These are phyloP conservation scores for Uria aalge DNA, from an alignment of 2,113 vertebrate genomes.

Conservation along the genomic window DNA sequence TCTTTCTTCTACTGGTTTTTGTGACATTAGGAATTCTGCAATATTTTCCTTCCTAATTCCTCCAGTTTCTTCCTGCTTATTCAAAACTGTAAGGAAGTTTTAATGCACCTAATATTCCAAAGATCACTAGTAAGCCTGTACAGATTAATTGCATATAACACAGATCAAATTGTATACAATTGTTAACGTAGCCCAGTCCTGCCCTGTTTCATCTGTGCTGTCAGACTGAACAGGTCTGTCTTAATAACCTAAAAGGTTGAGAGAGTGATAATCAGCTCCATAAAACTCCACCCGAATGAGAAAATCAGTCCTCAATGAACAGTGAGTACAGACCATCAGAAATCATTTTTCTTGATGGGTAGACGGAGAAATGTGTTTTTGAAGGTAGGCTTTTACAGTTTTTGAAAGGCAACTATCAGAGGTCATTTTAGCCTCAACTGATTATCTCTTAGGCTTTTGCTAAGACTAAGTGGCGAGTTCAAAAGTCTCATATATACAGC, in stretches of 20 bases:
- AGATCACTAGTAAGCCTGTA: not conserved
- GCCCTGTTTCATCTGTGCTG: not conserved
- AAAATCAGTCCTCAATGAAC: conserved; percentile 20
- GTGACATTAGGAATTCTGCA: not conserved
- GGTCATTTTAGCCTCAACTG: conserved; percentile 18
- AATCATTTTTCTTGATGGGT: conserved; percentile 39
- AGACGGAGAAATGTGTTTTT: conserved; percentile 34
- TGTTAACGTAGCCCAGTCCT: not conserved
- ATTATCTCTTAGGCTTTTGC: conserved; percentile 2
- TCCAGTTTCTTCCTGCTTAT: not conserved
- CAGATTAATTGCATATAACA: not conserved
- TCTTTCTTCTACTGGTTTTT: not conserved
- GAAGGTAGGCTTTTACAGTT: not conserved
- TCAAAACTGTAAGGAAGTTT: not conserved
- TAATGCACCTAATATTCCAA: not conserved
- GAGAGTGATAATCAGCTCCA: not conserved
- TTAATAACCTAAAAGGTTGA: not conserved
- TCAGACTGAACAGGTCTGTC: not conserved
- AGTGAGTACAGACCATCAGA: conserved; percentile 33
- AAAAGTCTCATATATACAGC: not conserved
- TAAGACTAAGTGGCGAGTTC: not conserved
- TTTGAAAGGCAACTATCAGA: conserved; percentile 44
- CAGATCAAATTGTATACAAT: not conserved
- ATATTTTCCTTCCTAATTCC: not conserved
- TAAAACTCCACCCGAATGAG: conserved; percentile 20